Percentiles rank a stretch among this genome's conserved stretches.
These are phyloP conservation scores for Lateolabrax maculatus DNA, from an alignment of 2,797 vertebrate genomes.

Conservation along the genomic window DNA sequence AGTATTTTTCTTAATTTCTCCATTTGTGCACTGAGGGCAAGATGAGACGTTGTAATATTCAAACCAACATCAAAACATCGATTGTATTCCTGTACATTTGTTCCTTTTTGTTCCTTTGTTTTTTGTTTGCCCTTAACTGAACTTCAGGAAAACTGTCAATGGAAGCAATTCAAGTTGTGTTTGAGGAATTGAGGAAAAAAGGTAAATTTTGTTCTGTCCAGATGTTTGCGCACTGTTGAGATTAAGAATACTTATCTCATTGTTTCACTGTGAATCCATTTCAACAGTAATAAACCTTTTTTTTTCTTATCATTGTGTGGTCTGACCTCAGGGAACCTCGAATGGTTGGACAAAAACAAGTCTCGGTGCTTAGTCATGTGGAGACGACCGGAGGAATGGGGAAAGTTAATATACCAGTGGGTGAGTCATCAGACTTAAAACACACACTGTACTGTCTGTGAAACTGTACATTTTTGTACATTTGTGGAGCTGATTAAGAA, in stretches of 20 bases:
- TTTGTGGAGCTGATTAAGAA: background rate
- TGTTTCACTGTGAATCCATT: background rate
- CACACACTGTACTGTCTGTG: background rate
- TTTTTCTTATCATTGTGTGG: slow-evolving; percentile 16
- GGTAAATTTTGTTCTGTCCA: slow-evolving; percentile 77
- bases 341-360: slow-evolving; percentile 99
- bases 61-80: background rate
- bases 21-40: background rate
- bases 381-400: slow-evolving; percentile 98
- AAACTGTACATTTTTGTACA: background rate
- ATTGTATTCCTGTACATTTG: background rate
- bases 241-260: background rate
- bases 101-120: background rate
- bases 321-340: slow-evolving; percentile 91
- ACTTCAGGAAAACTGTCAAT: slow-evolving; percentile 92
- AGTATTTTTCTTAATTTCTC: background rate
- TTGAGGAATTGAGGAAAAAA: slow-evolving; percentile 98
- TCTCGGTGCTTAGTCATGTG: slow-evolving; percentile 98
- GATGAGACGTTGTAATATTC: background rate
- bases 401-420: slow-evolving; percentile 98
- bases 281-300: background rate
- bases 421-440: slow-evolving; percentile 82
- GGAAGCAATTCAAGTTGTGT: slow-evolving; percentile 95
- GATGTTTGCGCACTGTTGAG: background rate
- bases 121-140: slow-evolving; percentile 83